Evolutionary conservation across 2,888 invertebrate genomes (phyloP).

Genomic region (Leucozona laternaria): DNA sequence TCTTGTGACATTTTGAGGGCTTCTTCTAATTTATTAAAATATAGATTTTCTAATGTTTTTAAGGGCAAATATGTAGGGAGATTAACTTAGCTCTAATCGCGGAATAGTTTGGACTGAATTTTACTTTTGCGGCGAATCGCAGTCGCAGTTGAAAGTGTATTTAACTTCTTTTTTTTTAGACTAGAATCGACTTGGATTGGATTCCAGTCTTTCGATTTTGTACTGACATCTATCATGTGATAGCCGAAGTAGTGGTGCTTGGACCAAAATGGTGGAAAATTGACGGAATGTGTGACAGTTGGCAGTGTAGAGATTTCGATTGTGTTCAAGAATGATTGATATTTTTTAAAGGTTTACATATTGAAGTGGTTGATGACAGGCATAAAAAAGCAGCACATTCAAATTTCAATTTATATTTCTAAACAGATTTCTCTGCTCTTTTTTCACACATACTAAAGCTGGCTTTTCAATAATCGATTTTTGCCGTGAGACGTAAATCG

Average conservation of each 20-base stretch:
- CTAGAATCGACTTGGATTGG: constrained; percentile 63
- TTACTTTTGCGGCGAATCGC: constrained; percentile 54
- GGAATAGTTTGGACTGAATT: constrained; percentile 21
- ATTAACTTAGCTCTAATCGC: not conserved
- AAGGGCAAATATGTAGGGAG: not conserved
- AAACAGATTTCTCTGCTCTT: no score
- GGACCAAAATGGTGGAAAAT: constrained; percentile 30
- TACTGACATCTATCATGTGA: constrained; percentile 75
- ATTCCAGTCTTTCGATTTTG: constrained; percentile 55
- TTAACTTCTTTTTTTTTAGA: constrained; percentile 46
- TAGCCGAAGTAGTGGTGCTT: constrained; percentile 45
- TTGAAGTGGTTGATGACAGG: not conserved
- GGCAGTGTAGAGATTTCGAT: constrained; percentile 43
- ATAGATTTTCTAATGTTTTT: not conserved
- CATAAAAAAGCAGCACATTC: no score
- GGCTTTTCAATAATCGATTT: no score
- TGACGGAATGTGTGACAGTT: constrained; percentile 56
- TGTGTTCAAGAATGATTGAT: constrained; percentile 16
- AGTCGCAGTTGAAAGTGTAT: constrained; percentile 36
- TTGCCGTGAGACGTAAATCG: no score
- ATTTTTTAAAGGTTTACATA: not conserved
- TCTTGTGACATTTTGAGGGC: constrained; percentile 31
- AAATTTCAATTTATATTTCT: no score
- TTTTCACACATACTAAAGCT: no score
- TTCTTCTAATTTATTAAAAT: not conserved